Evolutionary conservation across 2,113 vertebrate species (phyloP).

Genomic region (Columba janthina): DNA sequence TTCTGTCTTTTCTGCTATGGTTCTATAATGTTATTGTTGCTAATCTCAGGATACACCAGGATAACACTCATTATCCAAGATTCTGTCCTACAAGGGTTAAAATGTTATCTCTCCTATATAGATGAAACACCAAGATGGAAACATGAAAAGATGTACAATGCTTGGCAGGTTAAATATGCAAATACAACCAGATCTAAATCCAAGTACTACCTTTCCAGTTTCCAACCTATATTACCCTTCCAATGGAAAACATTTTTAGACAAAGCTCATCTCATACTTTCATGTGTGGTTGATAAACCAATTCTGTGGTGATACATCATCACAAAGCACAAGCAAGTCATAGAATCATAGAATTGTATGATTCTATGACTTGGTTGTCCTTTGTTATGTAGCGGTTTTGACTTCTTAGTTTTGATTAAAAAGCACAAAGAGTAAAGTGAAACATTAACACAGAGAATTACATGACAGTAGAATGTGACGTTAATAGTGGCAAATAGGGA

Average conservation of each 20-base stretch:
- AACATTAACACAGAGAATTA: neutral
- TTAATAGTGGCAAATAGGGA: neutral
- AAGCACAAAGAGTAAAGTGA: neutral
- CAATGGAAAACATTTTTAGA: neutral
- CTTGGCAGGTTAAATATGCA: neutral
- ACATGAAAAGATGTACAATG: neutral
- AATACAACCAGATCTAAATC: neutral
- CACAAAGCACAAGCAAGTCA: neutral
- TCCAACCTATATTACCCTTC: neutral
- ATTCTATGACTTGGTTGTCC: too few species aligned
- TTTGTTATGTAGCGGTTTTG: too few species aligned
- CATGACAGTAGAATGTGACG: rapidly evolving
- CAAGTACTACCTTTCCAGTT: neutral
- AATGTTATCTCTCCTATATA: neutral
- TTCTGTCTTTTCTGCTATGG: neutral
- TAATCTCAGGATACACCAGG: neutral
- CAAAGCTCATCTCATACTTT: neutral
- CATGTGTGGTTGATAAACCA: neutral
- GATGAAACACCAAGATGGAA: neutral
- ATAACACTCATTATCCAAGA: neutral
- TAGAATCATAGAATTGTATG: too few species aligned
- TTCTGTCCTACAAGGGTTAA: neutral
- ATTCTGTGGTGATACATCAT: neutral
- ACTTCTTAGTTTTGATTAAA: too few species aligned
- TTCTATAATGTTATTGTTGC: neutral